These are phyloP conservation scores for Leptopilina clavipes DNA, from an alignment of 1,140 invertebrate genomes.

Conservation along the genomic window DNA sequence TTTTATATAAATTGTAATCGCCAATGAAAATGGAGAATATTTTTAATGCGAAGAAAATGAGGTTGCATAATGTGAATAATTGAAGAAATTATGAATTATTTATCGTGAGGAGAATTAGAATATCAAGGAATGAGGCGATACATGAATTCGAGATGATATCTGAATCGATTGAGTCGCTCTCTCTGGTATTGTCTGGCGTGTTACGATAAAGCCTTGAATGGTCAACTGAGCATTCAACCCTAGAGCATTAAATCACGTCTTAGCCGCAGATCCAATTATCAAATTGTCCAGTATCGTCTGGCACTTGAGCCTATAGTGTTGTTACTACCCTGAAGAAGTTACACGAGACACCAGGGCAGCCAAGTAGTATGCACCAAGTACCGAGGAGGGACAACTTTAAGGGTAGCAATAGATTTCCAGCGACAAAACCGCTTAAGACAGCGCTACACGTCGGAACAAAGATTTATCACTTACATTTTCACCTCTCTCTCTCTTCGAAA, in stretches of 20 bases:
- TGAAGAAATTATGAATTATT: neutral
- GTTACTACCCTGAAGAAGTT: conserved; percentile 3
- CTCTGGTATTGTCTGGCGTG: neutral
- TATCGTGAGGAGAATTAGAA: neutral
- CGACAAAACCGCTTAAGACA: conserved; percentile 25
- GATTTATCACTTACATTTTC: conserved; percentile 17
- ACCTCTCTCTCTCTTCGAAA: conserved; percentile 8
- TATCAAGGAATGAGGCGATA: neutral
- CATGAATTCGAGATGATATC: neutral
- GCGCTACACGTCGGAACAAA: neutral
- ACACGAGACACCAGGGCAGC: conserved; percentile 30
- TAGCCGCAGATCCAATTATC: conserved; percentile 69
- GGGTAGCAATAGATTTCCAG: conserved; percentile 33
- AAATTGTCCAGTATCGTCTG: conserved; percentile 64
- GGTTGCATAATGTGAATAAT: too few relatives aligned
- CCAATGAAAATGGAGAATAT: too few relatives aligned
- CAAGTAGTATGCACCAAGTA: conserved; percentile 21
- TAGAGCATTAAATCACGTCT: conserved; percentile 61
- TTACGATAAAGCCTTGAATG: conserved; percentile 6
- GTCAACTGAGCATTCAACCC: conserved; percentile 28
- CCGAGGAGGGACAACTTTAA: neutral
- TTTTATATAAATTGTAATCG: too few relatives aligned
- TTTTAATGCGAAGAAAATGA: too few relatives aligned
- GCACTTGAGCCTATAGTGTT: conserved; percentile 26
- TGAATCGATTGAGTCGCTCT: conserved; percentile 4